Percentiles rank a stretch among this genome's conserved stretches.
Conservation (phyloP, 1,140 invertebrate species). For the Bombus vancouverensis region DNA sequence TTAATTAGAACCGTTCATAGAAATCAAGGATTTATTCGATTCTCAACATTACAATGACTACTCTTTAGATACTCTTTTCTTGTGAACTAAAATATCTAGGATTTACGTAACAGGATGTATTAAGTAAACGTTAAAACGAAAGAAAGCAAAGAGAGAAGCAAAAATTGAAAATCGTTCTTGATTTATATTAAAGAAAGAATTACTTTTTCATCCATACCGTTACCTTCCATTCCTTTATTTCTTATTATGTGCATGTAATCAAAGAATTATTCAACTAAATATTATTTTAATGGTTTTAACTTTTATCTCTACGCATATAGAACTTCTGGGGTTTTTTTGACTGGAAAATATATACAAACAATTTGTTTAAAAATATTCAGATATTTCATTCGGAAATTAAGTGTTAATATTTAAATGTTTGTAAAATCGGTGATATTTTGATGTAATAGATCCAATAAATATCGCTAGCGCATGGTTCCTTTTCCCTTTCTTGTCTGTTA, state of each 20-base stretch:
- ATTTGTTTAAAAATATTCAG: neutral
- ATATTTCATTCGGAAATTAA: neutral
- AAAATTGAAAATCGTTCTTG: slow-evolving; percentile 23
- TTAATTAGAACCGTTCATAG: neutral
- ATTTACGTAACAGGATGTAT: neutral
- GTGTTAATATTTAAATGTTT: neutral
- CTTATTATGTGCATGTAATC: slow-evolving; percentile 35
- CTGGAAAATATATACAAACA: neutral
- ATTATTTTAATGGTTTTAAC: neutral
- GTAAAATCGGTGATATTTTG: no score
- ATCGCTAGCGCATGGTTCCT: neutral
- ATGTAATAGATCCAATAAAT: neutral
- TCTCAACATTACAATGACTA: no score
- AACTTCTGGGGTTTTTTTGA: neutral
- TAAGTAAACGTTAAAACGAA: slow-evolving; percentile 5
- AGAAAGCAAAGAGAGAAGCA: slow-evolving; percentile 26
- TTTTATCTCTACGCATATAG: neutral
- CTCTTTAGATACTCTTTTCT: neutral
- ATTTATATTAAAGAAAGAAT: slow-evolving; percentile 4
- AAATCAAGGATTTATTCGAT: neutral
- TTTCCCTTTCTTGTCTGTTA: neutral
- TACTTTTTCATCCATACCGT: slow-evolving; percentile 25
- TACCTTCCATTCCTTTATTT: slow-evolving; percentile 29
- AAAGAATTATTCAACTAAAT: slow-evolving; percentile 24
- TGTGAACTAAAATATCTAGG: neutral